phyloP scores from a whole-genome alignment of 2,888 invertebrate genomes.

The Tetragnatha montana region DNA sequence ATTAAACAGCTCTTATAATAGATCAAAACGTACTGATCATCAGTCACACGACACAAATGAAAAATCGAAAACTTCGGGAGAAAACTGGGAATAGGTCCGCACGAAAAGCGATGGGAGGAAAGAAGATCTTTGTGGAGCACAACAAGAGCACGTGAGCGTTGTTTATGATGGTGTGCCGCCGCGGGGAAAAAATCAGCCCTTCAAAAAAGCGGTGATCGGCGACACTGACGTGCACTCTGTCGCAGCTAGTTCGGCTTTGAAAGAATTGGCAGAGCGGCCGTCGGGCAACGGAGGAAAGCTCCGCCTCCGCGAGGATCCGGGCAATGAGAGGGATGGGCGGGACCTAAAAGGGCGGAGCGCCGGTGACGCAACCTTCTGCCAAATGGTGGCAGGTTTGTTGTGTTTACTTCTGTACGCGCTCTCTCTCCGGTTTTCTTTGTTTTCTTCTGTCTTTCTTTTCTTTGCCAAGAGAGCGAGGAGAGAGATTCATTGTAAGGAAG shows the following conservation, averaged over 20 bases:
- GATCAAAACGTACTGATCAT: too few species aligned
- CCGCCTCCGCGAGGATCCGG: constrained; percentile 25
- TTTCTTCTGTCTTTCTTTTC: constrained; percentile 14
- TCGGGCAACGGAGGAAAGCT: constrained; percentile 2
- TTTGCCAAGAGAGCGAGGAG: neutral
- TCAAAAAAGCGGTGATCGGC: neutral
- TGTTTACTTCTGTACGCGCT: constrained; percentile 42
- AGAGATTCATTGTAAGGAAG: constrained; percentile 1
- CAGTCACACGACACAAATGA: too few species aligned
- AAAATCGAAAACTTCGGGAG: too few species aligned
- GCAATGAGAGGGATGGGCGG: constrained; percentile 37
- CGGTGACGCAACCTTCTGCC: constrained; percentile 40
- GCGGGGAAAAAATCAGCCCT: neutral
- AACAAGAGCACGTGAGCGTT: neutral
- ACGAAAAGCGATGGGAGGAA: too few species aligned
- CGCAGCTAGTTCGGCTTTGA: constrained; percentile 33
- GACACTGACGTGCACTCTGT: constrained; percentile 3
- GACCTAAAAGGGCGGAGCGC: neutral
- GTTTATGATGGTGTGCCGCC: neutral
- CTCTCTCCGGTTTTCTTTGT: constrained; percentile 7
- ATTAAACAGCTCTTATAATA: too few species aligned
- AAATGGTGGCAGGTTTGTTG: constrained; percentile 31
- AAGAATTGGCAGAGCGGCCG: constrained; percentile 23
- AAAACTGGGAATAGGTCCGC: too few species aligned
- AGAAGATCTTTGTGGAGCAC: neutral